Evolutionary conservation across 2,797 vertebrate species (phyloP), one percentile per base, ranked within the genome.

Genomic region (Orestias chungarensis): DNA sequence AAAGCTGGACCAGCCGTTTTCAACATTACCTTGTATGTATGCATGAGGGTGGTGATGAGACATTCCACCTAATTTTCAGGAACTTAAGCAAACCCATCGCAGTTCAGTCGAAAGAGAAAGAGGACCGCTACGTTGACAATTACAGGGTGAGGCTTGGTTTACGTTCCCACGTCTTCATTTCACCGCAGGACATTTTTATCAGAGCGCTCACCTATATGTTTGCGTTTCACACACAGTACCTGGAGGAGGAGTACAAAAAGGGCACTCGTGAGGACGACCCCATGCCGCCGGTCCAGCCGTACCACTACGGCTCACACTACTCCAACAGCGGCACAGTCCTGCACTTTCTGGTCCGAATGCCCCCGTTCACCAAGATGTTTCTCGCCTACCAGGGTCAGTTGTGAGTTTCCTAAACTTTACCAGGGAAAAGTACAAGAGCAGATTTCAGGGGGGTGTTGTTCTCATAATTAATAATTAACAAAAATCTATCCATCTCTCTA

Each of bases 321-420:
- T 99, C 98, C 78, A 99, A 99, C 93, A 99, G 97, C 1, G 98
- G 98, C 85, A 99, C 98, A 0, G 97, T 99, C 69, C 95, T 99
- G 25, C 98, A 99, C 92, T 99, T 99, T 91, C 92, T 99, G 75
- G 98, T 99, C 83, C 94, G 98, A 68, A 96, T 99, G 95, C 98
- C 98, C 6, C 98, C 98, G 38, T 99, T 99, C 87, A 99, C 98
- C 52, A 99, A 98, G 88, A 99, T 99, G 98, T 99, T 99, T 81
- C 94, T 99, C 50, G 97, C 97, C 14, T 99, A 99, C 81, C 98
- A 99, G 94, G 98, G 98, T 98, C 70, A 90, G 89, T 73, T 66
- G 2, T 67, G 23, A 2, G 15, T 61, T 55, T 0, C 0, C 27
- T 54, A 14, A 62, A 64, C 11, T 20, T 42, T n/a, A 55, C 42